Base-by-base conservation (phyloP, 2,797 vertebrate species). In the Thripadectes ignobilis region DNA sequence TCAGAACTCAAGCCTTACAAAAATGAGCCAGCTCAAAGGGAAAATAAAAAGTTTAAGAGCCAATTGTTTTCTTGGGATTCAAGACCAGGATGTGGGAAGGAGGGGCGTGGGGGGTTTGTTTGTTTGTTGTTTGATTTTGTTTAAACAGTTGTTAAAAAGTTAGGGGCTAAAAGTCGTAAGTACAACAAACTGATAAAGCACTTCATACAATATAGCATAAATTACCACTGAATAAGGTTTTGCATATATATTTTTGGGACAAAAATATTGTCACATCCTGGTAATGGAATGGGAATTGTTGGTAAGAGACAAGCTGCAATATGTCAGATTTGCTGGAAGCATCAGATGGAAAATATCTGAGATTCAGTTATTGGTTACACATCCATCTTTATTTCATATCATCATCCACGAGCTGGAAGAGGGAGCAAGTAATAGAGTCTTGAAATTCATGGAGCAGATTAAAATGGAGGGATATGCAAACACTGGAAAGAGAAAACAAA, bases 351-450 rank as follows among this genome's bases (percentile, higher is more conserved):
- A 93, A 92, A 89, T 38, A 46, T 14, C 43, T 34, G 45, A 34
- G n/a, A 66, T 81, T 89, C 78, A 91, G 72, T 49, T 91, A 80
- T 72, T 78, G 78, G 61, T 74, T 58, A 75, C 8, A 34, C 24
- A 69, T 72, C 73, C 82, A 85, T 85, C 89, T 91, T 94, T 68
- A 92, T 85, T 88, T 45, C 85, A 81, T 41, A 78, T 52, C 77
- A 34, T 91, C 88, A 74, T 51, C 72, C 21, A 52, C 2, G 17
- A 81, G 55, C 43, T 85, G 51, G 58, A 85, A 88, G 77, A 68
- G 30, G 5, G 38, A 83, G 36, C 75, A 80, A 69, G 62, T 41
- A 81, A 66, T 39, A 72, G 0, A 72, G 39, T 32, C 80, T 7
- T 77, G 59, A 91, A 87, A 95, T 82, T 41, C 72, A 73, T 0